Conservation (phyloP, 2,888 invertebrate species). For the Pachliopta kotzebuea region DNA sequence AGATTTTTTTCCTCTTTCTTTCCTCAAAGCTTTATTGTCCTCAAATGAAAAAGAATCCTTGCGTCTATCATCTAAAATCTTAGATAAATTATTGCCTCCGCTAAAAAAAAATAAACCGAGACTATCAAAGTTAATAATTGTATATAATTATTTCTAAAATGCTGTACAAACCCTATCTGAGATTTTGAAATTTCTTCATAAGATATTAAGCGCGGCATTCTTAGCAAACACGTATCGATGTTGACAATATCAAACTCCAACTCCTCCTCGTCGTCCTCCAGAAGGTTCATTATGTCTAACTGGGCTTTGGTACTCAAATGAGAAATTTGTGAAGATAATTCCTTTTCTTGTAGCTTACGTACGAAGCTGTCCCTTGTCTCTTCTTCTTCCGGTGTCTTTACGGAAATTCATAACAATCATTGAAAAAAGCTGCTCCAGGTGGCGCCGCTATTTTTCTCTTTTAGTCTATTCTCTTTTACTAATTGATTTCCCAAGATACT, state of each 20-base stretch:
- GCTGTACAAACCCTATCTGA: constrained; percentile 37
- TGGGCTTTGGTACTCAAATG: constrained; percentile 33
- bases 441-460: no score
- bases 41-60: constrained; percentile 17
- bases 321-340: constrained; percentile 2
- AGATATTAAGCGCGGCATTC: constrained; percentile 51
- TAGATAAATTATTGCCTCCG: constrained; percentile 20
- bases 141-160: not conserved
- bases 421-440: no score
- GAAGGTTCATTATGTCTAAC: constrained; percentile 46
- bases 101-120: not conserved
- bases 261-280: constrained; percentile 70
- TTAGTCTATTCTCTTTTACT: no score
- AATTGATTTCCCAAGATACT: no score
- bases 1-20: constrained; percentile 20
- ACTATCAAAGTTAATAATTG: not conserved
- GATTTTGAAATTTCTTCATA: constrained; percentile 39
- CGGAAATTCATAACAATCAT: not conserved
- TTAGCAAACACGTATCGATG: constrained; percentile 54
- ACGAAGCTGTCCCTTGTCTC: constrained; percentile 33
- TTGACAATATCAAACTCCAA: constrained; percentile 74
- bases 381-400: constrained; percentile 36
- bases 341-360: constrained; percentile 31
- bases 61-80: constrained; percentile 22
- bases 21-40: constrained; percentile 13